Percentiles rank a stretch among this genome's conserved stretches.
phyloP scores from a whole-genome alignment of 2,113 vertebrate genomes.

The Menura novaehollandiae region DNA sequence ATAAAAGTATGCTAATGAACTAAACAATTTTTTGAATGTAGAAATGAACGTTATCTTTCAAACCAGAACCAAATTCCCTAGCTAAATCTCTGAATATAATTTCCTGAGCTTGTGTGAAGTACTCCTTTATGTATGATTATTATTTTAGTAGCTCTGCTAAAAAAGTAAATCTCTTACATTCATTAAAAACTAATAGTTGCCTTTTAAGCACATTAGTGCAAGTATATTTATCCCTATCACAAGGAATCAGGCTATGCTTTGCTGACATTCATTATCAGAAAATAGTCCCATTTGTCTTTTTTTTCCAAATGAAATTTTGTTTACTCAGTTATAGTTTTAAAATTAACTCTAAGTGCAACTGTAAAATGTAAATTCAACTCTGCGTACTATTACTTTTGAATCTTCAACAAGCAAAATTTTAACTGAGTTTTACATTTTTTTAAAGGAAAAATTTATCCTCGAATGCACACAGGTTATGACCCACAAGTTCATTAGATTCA shows the following conservation, averaged over 20 bases:
- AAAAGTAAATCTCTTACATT: slow-evolving; percentile 55
- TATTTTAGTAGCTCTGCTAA: slow-evolving; percentile 58
- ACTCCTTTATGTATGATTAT: slow-evolving; percentile 48
- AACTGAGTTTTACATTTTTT: background rate
- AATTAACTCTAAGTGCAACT: background rate
- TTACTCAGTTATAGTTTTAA: background rate
- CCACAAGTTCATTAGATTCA: background rate
- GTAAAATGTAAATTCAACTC: background rate
- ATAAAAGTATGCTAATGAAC: slow-evolving; percentile 69
- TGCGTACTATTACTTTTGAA: background rate
- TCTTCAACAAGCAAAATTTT: background rate
- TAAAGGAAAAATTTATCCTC: background rate
- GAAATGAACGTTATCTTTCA: slow-evolving; percentile 73
- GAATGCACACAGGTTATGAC: background rate
- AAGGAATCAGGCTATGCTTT: slow-evolving; percentile 23
- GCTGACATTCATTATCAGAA: slow-evolving; percentile 14
- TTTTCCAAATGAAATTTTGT: slow-evolving; percentile 7
- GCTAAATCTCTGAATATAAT: slow-evolving; percentile 65
- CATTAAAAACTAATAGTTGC: slow-evolving; percentile 62
- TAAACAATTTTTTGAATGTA: slow-evolving; percentile 46
- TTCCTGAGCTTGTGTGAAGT: slow-evolving; percentile 55
- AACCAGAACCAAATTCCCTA: slow-evolving; percentile 70
- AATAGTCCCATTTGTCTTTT: background rate
- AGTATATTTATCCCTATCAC: slow-evolving; percentile 30
- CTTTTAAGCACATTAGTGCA: slow-evolving; percentile 47